A percentile compares a stretch with the other conserved stretches of the same genome.
Evolutionary conservation across 1,140 invertebrate genomes (phyloP).

Genomic region (Euura saliciscinereae): DNA sequence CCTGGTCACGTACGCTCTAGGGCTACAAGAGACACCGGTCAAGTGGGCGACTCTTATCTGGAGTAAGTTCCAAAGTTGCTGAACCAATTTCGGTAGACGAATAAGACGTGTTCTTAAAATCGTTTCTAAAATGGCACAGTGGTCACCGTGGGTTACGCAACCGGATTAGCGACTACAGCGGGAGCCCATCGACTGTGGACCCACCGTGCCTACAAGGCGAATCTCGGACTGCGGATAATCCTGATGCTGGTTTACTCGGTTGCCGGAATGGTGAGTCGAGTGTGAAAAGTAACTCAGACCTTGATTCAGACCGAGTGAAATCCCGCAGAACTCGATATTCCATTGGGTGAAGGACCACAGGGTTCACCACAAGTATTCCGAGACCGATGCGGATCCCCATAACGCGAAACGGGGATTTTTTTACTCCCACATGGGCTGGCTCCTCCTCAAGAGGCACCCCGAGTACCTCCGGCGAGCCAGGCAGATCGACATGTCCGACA

Average conservation of each 20-base stretch:
- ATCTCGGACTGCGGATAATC: conserved; percentile 49
- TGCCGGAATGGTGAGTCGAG: neutral
- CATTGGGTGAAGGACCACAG: conserved; percentile 64
- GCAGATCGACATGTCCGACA: conserved; percentile 66
- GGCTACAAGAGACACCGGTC: neutral
- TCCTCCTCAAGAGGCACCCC: conserved; percentile 69
- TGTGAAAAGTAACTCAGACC: neutral
- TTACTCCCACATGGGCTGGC: conserved; percentile 80
- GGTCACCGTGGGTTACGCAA: conserved; percentile 8
- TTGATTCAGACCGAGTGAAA: neutral
- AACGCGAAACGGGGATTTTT: conserved; percentile 76
- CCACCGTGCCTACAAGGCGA: conserved; percentile 71
- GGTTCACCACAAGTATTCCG: conserved; percentile 72
- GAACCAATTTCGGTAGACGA: neutral
- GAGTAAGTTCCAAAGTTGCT: neutral
- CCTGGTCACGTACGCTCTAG: neutral
- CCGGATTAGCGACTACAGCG: conserved; percentile 61
- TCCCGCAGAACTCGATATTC: conserved; percentile 42
- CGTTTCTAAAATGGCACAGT: neutral
- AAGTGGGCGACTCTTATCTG: neutral
- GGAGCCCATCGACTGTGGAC: conserved; percentile 73
- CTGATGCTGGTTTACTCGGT: conserved; percentile 19
- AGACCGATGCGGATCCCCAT: conserved; percentile 50
- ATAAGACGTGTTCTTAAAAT: neutral
- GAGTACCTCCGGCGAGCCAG: conserved; percentile 66